Base-by-base conservation (phyloP, 1,140 invertebrate species). In the Lordiphosa clarofinis region DNA sequence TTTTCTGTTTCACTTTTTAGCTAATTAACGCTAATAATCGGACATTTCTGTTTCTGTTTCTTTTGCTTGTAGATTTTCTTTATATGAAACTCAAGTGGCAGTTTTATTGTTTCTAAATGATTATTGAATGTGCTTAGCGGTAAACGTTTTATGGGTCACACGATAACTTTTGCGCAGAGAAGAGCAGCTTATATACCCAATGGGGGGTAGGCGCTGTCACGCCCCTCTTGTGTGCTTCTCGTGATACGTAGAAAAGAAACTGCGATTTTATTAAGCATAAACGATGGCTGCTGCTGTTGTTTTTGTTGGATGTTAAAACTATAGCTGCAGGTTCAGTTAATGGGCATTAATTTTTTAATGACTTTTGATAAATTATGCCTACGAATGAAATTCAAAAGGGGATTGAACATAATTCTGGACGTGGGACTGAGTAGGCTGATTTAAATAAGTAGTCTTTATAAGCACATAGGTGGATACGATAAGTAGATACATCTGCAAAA, bases 41-140 rank as follows among this genome's bases (percentile, higher is more conserved):
- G 35, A 10, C 33, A 38, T 52, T 56, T 35, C 38, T 56, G 31
- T 52, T 56, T 35, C 38, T 53, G 31, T 48, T 42, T 61, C 44
- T 38, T 46, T 24, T 48, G 33, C 35, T 21, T 50, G 36, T 72
- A 33, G 11, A 44, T 38, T 56, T 50, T 37, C 11, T 68, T 57
- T 56, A 50, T 31, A 31, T 31, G 28, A 31, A 31, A 8, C 28
- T 31, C 28, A 1, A 31, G 28, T 38, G 36, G 53, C 24, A 36
- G 12, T 49, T 74, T 70, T 57, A 75, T 70, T 57, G 60, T 46
- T 44, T 56, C 62, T 48, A 66, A 75, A 75, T 66, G 56, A 62
- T 75, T 70, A 58, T 66, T 48, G 47, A 52, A 56, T 55, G 60
- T 70, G 48, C 57, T 70, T 52, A 70, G 61, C 49, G 58, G 42